Percentiles rank a stretch among this genome's conserved stretches.
Evolutionary conservation across 2,797 vertebrate species (phyloP).

Genomic region (Fratercula arctica): DNA sequence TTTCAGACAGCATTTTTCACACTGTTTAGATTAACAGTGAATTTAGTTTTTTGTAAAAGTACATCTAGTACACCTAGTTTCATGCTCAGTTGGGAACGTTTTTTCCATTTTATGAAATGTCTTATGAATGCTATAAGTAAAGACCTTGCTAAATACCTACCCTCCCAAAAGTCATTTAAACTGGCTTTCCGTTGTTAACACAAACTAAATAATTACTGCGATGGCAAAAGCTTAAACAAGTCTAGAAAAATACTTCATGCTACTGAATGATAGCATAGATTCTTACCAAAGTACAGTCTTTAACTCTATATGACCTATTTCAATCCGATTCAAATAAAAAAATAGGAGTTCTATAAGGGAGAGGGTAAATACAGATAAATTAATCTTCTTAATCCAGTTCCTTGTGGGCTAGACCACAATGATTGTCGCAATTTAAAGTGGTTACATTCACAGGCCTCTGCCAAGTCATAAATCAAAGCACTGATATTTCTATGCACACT

Average conservation of each 20-base stretch:
- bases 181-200: neutral
- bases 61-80: neutral
- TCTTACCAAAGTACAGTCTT: neutral
- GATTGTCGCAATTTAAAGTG: neutral
- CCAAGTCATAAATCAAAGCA: neutral
- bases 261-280: neutral
- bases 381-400: neutral
- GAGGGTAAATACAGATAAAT: neutral
- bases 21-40: neutral
- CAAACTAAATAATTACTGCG: neutral
- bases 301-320: neutral
- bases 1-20: neutral
- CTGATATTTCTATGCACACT: neutral
- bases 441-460: neutral
- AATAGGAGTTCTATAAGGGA: neutral
- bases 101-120: neutral
- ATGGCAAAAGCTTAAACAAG: neutral
- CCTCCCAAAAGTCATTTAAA: neutral
- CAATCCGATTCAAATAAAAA: neutral
- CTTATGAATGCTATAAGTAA: neutral
- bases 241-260: neutral
- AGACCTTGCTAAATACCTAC: neutral
- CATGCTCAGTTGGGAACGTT: neutral
- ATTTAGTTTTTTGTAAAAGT: neutral
- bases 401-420: neutral